phyloP scores from a whole-genome alignment of 1,140 invertebrate species.

The Araneus ventricosus region DNA sequence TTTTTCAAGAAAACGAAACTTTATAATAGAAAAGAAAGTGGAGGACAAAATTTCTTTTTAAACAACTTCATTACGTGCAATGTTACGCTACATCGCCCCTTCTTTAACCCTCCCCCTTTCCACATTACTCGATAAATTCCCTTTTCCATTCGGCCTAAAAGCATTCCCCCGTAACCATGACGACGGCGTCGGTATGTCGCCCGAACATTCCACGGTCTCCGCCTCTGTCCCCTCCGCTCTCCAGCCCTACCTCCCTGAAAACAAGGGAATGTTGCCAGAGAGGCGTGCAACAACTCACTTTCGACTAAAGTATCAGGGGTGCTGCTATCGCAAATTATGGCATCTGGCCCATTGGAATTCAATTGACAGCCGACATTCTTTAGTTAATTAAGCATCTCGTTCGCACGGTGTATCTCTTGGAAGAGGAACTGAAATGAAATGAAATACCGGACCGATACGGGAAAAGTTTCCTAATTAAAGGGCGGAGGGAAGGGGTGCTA shows the following conservation, averaged over 20 bases:
- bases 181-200: slow-evolving; percentile 40
- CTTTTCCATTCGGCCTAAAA: slow-evolving; percentile 39
- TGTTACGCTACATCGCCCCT: slow-evolving; percentile 4
- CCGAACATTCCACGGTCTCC: slow-evolving; percentile 30
- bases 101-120: neutral
- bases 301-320: slow-evolving; percentile 7
- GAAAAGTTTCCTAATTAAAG: slow-evolving; percentile 41
- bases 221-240: neutral
- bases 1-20: slow-evolving; percentile 8
- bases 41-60: slow-evolving; percentile 38
- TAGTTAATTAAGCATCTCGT: slow-evolving; percentile 61
- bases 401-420: neutral
- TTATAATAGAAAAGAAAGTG: neutral
- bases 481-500: neutral
- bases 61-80: slow-evolving; percentile 33
- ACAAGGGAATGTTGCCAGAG: slow-evolving; percentile 33
- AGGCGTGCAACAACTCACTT: slow-evolving; percentile 31
- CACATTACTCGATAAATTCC: slow-evolving; percentile 19
- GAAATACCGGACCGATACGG: neutral
- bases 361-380: slow-evolving; percentile 62
- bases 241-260: neutral
- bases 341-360: slow-evolving; percentile 46
- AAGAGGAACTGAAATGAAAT: slow-evolving; percentile 18
- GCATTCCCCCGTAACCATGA: slow-evolving; percentile 6
- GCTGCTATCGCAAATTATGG: slow-evolving; percentile 24